Evolutionary conservation across 2,113 vertebrate genomes (phyloP), one percentile per base, ranked within the genome.

Genomic region (Dasyprocta punctata): DNA sequence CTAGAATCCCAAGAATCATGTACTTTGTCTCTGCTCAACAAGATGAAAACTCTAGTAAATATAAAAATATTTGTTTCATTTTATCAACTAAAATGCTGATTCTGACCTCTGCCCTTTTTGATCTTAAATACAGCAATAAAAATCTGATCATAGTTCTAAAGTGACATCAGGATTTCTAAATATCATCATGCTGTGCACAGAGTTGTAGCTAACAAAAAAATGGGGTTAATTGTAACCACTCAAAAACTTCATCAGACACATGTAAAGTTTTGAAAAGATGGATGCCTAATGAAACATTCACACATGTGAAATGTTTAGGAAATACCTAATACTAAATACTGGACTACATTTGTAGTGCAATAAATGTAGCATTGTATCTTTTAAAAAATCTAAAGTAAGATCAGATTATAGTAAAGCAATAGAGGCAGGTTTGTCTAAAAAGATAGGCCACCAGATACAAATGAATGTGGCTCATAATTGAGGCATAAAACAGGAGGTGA

Each of bases 61-160:
- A 44, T 44, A 61, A 82, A 92, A 86, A 49, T 36, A 13, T 91
- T 95, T 95, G 38, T 96, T 63, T 89, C n/a, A 84, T 83, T 80
- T 96, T 84, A 73, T 86, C 92, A 90, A 44, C 49, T 78, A 71
- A 91, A 82, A 86, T 84, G 16, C 49, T 92, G 83, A 93, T 85
- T 86, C 47, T 94, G 63, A 47, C 85, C 73, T 90, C 69, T 96
- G 80, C 67, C 92, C 52, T 97, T 96, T 94, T 88, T 93, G 60
- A 67, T 95, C 77, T 94, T 90, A 94, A 92, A 80, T 83, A 69
- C 60, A 89, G 58, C 87, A 96, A 20, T 82, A 77, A 96, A 96
- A 91, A 87, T 86, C 60, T 93, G 81, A 95, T 94, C 89, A 71
- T 58, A 77, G 49, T 87, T 94, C 33, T 61, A 85, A 89, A 17